phyloP scores from a whole-genome alignment of 2,113 vertebrate species.

The Gobius niger region DNA sequence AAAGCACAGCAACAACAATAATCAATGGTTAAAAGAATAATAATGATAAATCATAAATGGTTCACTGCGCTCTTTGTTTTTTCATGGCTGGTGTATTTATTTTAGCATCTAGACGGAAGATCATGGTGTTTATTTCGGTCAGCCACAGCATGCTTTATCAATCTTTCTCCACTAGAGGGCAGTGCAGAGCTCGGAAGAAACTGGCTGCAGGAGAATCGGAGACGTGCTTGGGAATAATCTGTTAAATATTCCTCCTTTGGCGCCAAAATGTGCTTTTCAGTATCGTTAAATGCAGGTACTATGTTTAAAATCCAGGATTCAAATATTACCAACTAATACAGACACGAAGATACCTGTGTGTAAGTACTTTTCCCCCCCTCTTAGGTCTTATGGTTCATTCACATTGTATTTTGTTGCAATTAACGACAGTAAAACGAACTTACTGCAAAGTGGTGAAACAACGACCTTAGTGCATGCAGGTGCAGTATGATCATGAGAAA shows the following conservation, averaged over 20 bases:
- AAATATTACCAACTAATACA: too few species aligned
- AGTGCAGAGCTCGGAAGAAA: conserved; percentile 64
- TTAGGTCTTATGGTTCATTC: background rate
- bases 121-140: background rate
- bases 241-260: background rate
- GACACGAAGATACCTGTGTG: background rate
- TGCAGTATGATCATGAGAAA: background rate
- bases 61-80: background rate
- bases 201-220: conserved; percentile 39
- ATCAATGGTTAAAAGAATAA: background rate
- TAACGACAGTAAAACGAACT: conserved; percentile 15
- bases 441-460: conserved; percentile 49
- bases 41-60: background rate
- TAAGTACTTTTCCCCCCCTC: background rate
- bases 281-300: background rate
- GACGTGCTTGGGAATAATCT: conserved; percentile 20
- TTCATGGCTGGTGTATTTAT: background rate
- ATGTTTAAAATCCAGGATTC: too few species aligned
- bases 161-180: conserved; percentile 70
- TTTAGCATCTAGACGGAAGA: background rate
- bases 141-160: conserved; percentile 27
- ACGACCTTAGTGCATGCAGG: background rate
- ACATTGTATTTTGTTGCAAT: background rate
- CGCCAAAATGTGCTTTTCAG: too few species aligned
- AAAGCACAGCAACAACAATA: background rate